These are phyloP conservation scores for Fulica atra DNA, from an alignment of 2,113 vertebrate genomes.

Conservation along the genomic window DNA sequence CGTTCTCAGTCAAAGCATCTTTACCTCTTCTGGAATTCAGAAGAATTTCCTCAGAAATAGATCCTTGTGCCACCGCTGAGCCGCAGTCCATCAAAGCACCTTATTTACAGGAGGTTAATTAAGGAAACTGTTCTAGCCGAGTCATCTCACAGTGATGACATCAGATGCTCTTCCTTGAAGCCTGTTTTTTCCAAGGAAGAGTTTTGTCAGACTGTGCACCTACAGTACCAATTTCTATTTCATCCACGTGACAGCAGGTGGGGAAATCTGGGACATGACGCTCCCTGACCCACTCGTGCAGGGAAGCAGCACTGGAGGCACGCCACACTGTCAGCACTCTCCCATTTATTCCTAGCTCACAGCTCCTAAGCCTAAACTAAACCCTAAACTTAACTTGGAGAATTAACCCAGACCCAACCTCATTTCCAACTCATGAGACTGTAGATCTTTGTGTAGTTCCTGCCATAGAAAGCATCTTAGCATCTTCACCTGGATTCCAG, in stretches of 20 bases:
- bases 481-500: background rate
- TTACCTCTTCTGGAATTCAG: background rate
- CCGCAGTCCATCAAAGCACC: background rate
- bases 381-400: background rate
- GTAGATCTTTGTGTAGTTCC: background rate
- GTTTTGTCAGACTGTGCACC: background rate
- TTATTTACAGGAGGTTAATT: conserved; percentile 5
- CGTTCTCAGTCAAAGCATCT: background rate
- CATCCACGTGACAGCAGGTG: background rate
- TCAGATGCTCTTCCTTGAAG: conserved; percentile 18
- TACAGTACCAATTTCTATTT: background rate
- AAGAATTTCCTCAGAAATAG: background rate
- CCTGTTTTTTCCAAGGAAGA: conserved; percentile 5
- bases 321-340: background rate
- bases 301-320: background rate
- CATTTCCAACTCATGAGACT: background rate
- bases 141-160: background rate
- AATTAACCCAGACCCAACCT: background rate
- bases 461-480: background rate
- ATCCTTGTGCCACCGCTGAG: background rate
- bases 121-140: background rate
- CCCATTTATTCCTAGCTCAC: background rate
- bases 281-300: fast-evolving
- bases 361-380: background rate
- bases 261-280: background rate